Evolutionary conservation across 1,140 invertebrate species (phyloP), one percentile per base, ranked within the genome.

Genomic region (Tetramorium simillimum): DNA sequence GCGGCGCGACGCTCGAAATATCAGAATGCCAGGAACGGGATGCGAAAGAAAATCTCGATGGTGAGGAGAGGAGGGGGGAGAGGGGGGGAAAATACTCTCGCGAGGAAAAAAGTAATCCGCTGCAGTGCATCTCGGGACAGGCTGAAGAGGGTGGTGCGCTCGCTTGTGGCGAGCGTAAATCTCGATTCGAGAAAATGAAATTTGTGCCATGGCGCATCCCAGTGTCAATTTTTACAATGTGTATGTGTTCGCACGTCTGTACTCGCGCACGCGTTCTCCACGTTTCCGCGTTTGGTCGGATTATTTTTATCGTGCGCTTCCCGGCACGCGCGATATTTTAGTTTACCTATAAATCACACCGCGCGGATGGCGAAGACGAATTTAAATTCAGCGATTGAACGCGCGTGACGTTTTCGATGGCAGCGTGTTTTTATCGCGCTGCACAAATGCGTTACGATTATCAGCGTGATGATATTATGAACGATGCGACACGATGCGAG

Each of bases 1-100:
- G 62, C 18, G 43, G 18, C 72, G 58, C 28, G 67, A 70, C 62
- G 88, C 63, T 82, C 63, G 81, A 88, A 90, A 88, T 86, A 88
- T 90, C 88, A 81, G 70, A 76, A 46, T 37, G 28, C 62, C 40
- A 60, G 65, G 46, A 81, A 46, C 37, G 12, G 14, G 37, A 21
- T 37, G 33, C 40, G 53, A 16, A 73, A 75, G 69, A 33, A 53
- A 46, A 21, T 69, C 28, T 28, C 60, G 73, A 63, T 14, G 37
- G 24, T 7, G 24, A 56, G 24, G 12, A 5, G 33, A 21, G 28
- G 21, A 2, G 28, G 2, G 28, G 28, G 28, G 28, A 2, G 28
- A 28, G 28, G 10, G 46, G n/a, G 33, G 60, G 46, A 78, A 90
- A 89, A 90, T 89, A 90, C 77, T 84, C 56, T 67, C 46, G 51